Conservation (phyloP, 2,113 vertebrate genomes). For the Xiphias gladius region DNA sequence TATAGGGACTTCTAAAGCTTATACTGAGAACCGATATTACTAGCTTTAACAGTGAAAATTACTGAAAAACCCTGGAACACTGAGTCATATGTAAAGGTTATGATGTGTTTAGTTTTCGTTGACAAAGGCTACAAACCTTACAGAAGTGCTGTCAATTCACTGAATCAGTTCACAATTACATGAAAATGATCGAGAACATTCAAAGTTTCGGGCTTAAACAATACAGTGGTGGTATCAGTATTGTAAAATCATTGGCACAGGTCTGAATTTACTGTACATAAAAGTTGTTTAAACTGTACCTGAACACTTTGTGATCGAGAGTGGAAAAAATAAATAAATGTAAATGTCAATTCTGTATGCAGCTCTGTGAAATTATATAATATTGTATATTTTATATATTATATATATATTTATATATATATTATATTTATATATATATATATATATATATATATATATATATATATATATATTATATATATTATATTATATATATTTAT, state of each 20-base stretch:
- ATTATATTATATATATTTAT: no score
- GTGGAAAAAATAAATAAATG: neutral
- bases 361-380: neutral
- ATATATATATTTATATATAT: no score
- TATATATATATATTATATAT: no score
- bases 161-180: conserved; percentile 6
- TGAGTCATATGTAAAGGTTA: neutral
- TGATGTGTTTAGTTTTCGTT: neutral
- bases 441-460: no score
- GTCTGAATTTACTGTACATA: neutral
- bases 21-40: neutral
- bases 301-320: neutral
- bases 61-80: neutral
- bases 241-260: conserved; percentile 1
- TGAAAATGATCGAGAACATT: neutral
- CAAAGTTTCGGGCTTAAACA: neutral
- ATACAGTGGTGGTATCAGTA: neutral
- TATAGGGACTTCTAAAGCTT: neutral
- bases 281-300: conserved; percentile 15
- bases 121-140: neutral
- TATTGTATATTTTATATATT: no score
- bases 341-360: conserved; percentile 36
- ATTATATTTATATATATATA: no score
- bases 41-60: neutral
- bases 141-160: neutral